These are phyloP conservation scores for Dynastes maya DNA, from an alignment of 2,888 invertebrate genomes.

Conservation along the genomic window DNA sequence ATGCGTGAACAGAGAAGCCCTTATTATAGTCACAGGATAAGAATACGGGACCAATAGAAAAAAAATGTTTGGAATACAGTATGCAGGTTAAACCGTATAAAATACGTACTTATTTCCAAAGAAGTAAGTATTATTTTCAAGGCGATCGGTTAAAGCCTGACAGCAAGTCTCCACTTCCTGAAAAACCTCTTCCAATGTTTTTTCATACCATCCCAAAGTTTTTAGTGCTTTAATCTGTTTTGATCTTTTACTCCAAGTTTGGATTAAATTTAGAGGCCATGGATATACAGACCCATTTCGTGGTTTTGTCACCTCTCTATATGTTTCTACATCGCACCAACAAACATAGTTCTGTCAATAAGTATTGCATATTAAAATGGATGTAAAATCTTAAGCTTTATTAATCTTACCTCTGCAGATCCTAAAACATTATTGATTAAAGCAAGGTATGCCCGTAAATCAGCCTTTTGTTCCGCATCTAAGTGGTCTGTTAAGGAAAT, in stretches of 20 bases:
- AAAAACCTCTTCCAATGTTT: conserved; percentile 84
- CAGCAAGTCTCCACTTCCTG: conserved; percentile 89
- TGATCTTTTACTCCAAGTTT: conserved; percentile 84
- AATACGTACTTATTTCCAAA: conserved; percentile 82
- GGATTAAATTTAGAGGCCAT: conserved; percentile 90
- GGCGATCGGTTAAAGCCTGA: conserved; percentile 86
- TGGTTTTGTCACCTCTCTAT: conserved; percentile 85
- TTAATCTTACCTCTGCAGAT: conserved; percentile 84
- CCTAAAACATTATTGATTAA: conserved; percentile 90
- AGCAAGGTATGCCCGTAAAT: conserved; percentile 95
- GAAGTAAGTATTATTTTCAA: conserved; percentile 87
- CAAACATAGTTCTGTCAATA: conserved; percentile 78
- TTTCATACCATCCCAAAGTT: conserved; percentile 87
- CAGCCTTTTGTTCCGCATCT: conserved; percentile 85
- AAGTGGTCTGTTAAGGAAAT: conserved; percentile 82
- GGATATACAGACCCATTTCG: conserved; percentile 93
- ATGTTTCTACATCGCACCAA: conserved; percentile 88
- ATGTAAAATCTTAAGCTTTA: neutral
- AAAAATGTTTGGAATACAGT: neutral
- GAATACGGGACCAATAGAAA: neutral
- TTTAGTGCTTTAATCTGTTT: conserved; percentile 81
- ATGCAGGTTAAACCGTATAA: neutral
- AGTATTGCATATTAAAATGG: neutral
- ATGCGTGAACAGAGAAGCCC: too few species aligned
- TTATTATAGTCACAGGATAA: neutral